Base-by-base conservation (phyloP, 2,888 invertebrate species). In the Drosophila fungiperda region DNA sequence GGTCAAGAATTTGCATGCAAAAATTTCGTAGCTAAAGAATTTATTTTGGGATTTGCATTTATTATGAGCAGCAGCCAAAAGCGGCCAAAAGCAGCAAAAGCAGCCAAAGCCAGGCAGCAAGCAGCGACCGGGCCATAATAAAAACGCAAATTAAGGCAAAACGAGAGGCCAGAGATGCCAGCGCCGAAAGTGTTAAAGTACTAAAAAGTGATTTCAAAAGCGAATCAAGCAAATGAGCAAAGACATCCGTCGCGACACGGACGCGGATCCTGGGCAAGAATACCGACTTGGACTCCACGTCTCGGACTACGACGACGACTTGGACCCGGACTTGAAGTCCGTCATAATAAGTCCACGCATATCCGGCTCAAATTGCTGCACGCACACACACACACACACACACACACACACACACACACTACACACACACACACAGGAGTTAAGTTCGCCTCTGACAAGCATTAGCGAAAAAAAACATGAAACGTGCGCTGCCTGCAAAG, bases 1-100 rank as follows among this genome's bases (percentile, higher is more conserved):
- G 89, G 89, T 87, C 87, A 89, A 78, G 87, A 87, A 87, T 87
- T 89, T 87, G 89, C 77, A 85, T 85, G 64, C 71, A 61, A 82
- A 85, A 82, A 80, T 76, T 78, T 40, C 50, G 49, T 9, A 60
- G 62, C 77, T 49, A 40, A 58, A 58, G 87, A 80, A 84, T 89
- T 82, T 84, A 78, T 84, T 84, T 87, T 82, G 68, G 84, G 78
- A 76, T 87, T 82, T 82, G 89, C 87, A 86, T 86, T 86, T 84
- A 79, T 86, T 84, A 86, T 83, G 87, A 68, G 89, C 65, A 59
- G 64, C 72, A 64, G 67, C 59, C 72, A 65, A 68, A 54, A 52
- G 32, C 58, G 64, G 32, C 26, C 26, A 26, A 26, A 29, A 38
- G 26, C 62, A 36, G 15, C 26, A 12, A 7, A 17, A 26, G 29